phyloP scores from a whole-genome alignment of 2,797 vertebrate species.

The Epinephelus awoara region DNA sequence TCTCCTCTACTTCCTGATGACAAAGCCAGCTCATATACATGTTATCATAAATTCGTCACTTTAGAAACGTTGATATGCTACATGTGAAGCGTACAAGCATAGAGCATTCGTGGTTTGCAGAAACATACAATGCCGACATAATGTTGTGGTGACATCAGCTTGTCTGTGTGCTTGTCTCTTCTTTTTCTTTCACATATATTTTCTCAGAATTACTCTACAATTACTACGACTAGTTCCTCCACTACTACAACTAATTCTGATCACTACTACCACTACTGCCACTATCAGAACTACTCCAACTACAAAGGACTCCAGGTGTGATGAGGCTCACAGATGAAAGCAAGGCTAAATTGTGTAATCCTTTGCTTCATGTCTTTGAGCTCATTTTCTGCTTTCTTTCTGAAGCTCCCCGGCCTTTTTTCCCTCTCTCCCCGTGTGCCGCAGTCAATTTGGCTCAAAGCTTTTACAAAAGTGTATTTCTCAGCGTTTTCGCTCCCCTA shows the following conservation, averaged over 20 bases:
- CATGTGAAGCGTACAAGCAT: too few species aligned
- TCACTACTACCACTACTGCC: constrained; percentile 3
- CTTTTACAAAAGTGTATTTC: constrained; percentile 75
- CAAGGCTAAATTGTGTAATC: constrained; percentile 34
- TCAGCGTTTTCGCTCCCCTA: constrained; percentile 74
- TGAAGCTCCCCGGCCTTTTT: constrained; percentile 5
- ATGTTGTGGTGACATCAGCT: neutral
- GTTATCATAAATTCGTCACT: too few species aligned
- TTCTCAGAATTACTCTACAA: neutral
- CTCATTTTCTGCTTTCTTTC: constrained; percentile 51
- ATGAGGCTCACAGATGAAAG: constrained; percentile 41
- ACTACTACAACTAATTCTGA: constrained; percentile 10
- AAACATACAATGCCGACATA: too few species aligned
- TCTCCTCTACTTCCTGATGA: too few species aligned
- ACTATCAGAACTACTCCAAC: constrained; percentile 17
- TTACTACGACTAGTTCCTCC: neutral
- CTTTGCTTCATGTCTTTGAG: constrained; percentile 43
- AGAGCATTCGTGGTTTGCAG: too few species aligned
- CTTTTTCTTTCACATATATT: neutral
- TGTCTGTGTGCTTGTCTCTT: neutral
- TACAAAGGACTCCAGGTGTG: constrained; percentile 44
- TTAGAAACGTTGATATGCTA: too few species aligned
- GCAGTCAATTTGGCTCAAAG: constrained; percentile 78
- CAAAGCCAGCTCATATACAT: too few species aligned
- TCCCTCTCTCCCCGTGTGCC: constrained; percentile 37